Conservation (phyloP, 2,113 vertebrate genomes). For the Accipiter virgatus region DNA sequence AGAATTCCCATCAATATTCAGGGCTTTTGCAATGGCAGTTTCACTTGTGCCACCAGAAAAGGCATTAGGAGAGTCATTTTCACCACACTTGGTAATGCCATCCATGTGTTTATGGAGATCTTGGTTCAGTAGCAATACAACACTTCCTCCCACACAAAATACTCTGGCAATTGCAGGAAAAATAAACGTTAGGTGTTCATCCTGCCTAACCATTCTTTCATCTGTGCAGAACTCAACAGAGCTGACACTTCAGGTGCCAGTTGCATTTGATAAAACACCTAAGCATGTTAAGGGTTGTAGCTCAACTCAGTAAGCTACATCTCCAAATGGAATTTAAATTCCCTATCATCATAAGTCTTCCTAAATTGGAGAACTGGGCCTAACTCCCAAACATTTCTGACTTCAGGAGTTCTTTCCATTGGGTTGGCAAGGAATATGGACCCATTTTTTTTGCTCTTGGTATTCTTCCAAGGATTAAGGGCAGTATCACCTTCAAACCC, state of each 20-base stretch:
- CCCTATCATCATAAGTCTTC: not conserved
- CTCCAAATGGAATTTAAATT: not conserved
- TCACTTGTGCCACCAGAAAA: not conserved
- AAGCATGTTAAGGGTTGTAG: not conserved
- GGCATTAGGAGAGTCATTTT: not conserved
- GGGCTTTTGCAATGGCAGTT: not conserved
- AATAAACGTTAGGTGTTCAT: not conserved
- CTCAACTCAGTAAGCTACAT: not conserved
- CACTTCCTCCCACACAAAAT: conserved; percentile 76
- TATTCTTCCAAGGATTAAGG: not conserved
- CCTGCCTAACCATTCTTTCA: not conserved
- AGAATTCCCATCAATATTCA: not conserved
- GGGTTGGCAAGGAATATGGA: not conserved
- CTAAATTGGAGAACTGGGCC: not conserved
- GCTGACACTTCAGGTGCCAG: not conserved
- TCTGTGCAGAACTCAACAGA: not conserved
- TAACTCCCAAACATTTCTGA: not conserved
- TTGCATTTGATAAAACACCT: not conserved
- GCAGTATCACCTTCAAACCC: not conserved
- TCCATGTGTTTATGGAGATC: conserved; percentile 71
- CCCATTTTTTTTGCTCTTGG: not conserved
- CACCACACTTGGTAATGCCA: not conserved
- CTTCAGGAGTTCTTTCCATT: not conserved
- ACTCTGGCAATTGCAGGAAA: conserved; percentile 72
- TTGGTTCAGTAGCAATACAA: conserved; percentile 84